A percentile compares a stretch with the other conserved stretches of the same genome.
Conservation (phyloP, 2,797 vertebrate species). For the Trichosurus vulpecula region DNA sequence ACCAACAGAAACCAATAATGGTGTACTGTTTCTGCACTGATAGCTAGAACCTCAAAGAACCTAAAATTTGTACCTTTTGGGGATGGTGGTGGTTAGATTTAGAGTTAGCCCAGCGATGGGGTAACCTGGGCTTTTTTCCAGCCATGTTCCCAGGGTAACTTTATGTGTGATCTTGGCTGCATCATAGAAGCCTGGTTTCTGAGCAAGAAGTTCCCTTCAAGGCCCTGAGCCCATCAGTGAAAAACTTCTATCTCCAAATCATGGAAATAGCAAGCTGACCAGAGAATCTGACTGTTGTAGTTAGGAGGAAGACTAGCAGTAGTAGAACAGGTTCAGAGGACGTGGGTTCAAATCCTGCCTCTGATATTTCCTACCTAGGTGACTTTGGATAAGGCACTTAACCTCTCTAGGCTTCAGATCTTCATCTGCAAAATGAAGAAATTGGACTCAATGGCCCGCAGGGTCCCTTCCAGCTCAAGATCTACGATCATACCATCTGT, state of each 20-base stretch:
- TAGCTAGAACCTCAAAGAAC: background rate
- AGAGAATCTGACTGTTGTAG: background rate
- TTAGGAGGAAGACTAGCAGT: background rate
- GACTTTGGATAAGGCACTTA: background rate
- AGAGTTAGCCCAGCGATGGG: background rate
- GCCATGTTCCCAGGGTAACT: background rate
- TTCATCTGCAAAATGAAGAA: background rate
- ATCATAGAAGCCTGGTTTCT: background rate
- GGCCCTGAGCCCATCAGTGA: background rate
- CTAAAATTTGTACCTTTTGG: conserved; percentile 10
- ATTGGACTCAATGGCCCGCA: background rate
- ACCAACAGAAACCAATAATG: background rate
- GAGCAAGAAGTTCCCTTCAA: background rate
- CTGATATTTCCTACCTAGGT: background rate
- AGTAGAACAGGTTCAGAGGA: background rate
- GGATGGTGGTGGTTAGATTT: background rate
- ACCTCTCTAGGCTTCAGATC: background rate
- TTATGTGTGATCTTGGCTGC: background rate
- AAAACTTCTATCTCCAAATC: background rate
- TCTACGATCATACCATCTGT: background rate
- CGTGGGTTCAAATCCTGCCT: background rate
- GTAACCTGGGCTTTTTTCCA: background rate
- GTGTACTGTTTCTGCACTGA: background rate
- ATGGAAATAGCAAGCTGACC: background rate
- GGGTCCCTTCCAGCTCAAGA: background rate